These are phyloP conservation scores for Leptinotarsa juncta DNA, from an alignment of 2,888 invertebrate genomes.

Conservation along the genomic window DNA sequence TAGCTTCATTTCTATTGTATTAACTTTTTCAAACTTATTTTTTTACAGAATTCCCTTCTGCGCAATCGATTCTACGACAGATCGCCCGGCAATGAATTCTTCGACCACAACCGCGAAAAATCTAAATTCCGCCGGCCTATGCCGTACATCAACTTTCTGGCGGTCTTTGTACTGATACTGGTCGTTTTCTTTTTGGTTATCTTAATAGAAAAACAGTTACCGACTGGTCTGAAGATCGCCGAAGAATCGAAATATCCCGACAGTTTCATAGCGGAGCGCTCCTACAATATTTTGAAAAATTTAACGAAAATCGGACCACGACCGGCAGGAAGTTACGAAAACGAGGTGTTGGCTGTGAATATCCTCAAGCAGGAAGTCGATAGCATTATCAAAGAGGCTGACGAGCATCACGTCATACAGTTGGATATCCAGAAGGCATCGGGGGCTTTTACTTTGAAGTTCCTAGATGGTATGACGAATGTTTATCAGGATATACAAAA, in stretches of 20 bases:
- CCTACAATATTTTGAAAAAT: conserved; percentile 74
- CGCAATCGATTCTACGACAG: conserved; percentile 39
- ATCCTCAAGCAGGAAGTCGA: conserved; percentile 58
- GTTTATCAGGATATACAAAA: conserved; percentile 78
- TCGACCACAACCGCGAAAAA: conserved; percentile 45
- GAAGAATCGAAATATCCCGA: conserved; percentile 63
- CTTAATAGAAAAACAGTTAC: conserved; percentile 72
- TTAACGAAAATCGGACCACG: conserved; percentile 73
- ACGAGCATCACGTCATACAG: conserved; percentile 66
- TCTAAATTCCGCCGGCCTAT: conserved; percentile 61
- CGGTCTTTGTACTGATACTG: conserved; percentile 68
- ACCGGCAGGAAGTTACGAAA: conserved; percentile 76
- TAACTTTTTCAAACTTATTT: background rate
- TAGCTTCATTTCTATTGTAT: too few relatives aligned
- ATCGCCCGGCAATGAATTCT: conserved; percentile 30
- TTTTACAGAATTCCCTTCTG: conserved; percentile 30
- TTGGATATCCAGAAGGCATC: conserved; percentile 74
- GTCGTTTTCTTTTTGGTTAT: conserved; percentile 69
- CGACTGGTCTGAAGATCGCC: conserved; percentile 67
- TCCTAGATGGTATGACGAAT: conserved; percentile 79
- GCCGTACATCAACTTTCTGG: conserved; percentile 67
- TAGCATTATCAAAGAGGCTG: conserved; percentile 65
- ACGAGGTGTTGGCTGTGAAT: conserved; percentile 72
- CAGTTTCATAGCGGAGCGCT: conserved; percentile 73
- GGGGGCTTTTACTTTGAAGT: conserved; percentile 76